These are phyloP conservation scores for Tylochromis polylepis DNA, from an alignment of 2,113 vertebrate genomes.

Conservation along the genomic window DNA sequence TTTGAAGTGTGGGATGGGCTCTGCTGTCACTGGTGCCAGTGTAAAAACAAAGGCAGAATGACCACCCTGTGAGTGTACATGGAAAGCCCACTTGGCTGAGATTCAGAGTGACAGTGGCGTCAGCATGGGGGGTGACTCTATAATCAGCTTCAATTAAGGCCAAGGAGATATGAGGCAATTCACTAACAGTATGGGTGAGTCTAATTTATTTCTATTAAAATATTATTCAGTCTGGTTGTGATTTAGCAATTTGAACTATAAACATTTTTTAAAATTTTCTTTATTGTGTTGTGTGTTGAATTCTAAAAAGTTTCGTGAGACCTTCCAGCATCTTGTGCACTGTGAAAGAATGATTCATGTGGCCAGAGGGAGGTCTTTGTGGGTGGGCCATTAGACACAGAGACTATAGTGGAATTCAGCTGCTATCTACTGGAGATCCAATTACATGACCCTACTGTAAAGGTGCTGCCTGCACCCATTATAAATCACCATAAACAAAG, in stretches of 20 bases:
- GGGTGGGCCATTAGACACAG: slow-evolving; percentile 54
- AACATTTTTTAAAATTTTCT: background rate
- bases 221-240: background rate
- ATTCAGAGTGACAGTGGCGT: slow-evolving; percentile 64
- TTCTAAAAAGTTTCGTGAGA: slow-evolving; percentile 6
- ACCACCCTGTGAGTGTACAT: slow-evolving; percentile 66
- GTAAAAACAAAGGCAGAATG: slow-evolving; percentile 57
- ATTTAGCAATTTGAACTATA: background rate
- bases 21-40: slow-evolving; percentile 45
- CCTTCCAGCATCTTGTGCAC: background rate
- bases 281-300: background rate
- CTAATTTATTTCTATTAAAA: background rate
- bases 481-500: slow-evolving; percentile 51
- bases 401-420: slow-evolving; percentile 32
- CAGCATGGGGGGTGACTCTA: slow-evolving; percentile 59
- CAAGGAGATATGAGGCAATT: slow-evolving; percentile 50
- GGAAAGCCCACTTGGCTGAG: slow-evolving; percentile 43
- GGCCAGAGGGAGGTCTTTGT: slow-evolving; percentile 21
- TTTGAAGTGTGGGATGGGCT: slow-evolving; percentile 22
- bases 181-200: background rate
- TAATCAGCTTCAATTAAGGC: slow-evolving; percentile 73
- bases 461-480: slow-evolving; percentile 20
- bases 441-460: slow-evolving; percentile 42
- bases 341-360: slow-evolving; percentile 48
- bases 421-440: slow-evolving; percentile 42